Evolutionary conservation across 2,888 invertebrate species (phyloP), one percentile per base, ranked within the genome.

Genomic region (Lathronympha strigana): DNA sequence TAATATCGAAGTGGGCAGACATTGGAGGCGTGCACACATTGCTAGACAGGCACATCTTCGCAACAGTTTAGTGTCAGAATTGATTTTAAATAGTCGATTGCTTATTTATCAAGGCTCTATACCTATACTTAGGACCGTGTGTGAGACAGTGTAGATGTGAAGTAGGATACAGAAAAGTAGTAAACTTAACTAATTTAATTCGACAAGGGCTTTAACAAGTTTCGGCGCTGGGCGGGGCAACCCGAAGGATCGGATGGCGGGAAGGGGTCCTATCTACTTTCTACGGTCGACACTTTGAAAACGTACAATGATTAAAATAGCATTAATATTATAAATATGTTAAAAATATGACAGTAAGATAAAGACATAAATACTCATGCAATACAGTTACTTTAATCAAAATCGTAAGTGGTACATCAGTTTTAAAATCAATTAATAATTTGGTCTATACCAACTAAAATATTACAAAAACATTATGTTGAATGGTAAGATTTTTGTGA

Each of bases 171-270:
- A 84, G 73, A 85, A 80, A 76, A 84, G 76, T 80, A 79, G 72
- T 73, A 73, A 79, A 79, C 76, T 76, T 76, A 80, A 78, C 74
- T 77, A 75, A 76, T 79, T 79, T 74, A 69, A 71, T 72, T 75
- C 75, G 73, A 76, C 64, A 79, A 83, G 84, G 84, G 83, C 74
- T 86, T 81, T 78, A 76, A 79, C 70, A 79, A 82, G 76, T 86
- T 84, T 86, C 84, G 91, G 91, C 91, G 88, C 83, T 87, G 90
- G 91, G 91, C 91, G 90, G 91, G 91, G 91, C 79, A 80, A 85
- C 90, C 89, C 87, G 80, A 82, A 82, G 79, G 77, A 82, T 77
- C 70, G 75, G 77, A 82, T 72, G 78, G 73, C 76, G 66, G 78
- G 76, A 79, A 81, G 73, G 77, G 76, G 79, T 84, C 88, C 87